Evolutionary conservation across 2,113 vertebrate genomes (phyloP), one percentile per base, ranked within the genome.

Genomic region (Neotragus moschatus): DNA sequence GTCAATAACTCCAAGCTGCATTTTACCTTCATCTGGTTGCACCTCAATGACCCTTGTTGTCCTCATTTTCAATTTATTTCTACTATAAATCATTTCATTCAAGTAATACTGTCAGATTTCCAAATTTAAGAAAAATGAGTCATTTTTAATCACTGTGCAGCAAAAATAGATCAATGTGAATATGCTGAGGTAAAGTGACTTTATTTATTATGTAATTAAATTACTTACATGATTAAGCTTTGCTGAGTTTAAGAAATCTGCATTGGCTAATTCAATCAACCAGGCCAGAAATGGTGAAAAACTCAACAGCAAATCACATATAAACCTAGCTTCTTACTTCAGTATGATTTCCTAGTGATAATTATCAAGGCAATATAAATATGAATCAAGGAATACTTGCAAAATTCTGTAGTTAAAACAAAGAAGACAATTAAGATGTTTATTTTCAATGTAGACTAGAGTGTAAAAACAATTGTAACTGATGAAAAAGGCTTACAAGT

Each of bases 191-290:
- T 93, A 98, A 94, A 96, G 45, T 86, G 97, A 19, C 45, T 96
- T 94, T 43, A 96, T 97, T 96, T 98, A 97, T 95, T 94, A 97
- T 97, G 95, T 84, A 96, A 96, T 96, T 75, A 88, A 98, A 98
- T 98, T 97, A 97, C 91, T 97, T 90, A 94, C 88, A 94, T 49
- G 55, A 97, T 98, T 97, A 98, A 98, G 56, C 49, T 97, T 97
- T 98, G 86, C 93, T 96, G 94, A 97, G 39, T 92, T 98, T 80
- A 98, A 98, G 73, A 98, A 98, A 97, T 86, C 89, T 96, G 51
- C 77, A 96, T 94, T 82, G 26, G 79, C 39, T 60, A 96, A 97
- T 97, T 97, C 88, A 97, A 96, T 98, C 96, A 97, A 19, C 51
- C 77, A 98, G 98, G 96, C 17, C 49, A 84, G 93, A 97, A 87